Base-by-base conservation (phyloP, 1,140 invertebrate species). In the Eufriesea mexicana region DNA sequence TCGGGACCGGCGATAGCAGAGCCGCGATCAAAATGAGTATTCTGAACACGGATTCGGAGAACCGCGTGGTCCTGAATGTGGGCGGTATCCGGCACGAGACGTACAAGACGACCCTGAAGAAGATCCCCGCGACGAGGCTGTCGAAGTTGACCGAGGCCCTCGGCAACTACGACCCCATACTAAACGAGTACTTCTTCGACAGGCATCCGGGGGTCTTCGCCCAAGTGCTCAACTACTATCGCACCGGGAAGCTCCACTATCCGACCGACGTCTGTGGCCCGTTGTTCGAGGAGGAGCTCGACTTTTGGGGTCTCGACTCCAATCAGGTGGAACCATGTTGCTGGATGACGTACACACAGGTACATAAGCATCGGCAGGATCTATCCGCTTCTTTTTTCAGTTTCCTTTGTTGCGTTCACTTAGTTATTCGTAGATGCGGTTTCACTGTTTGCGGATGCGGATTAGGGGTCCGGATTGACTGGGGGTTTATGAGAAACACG, bases 281-380 rank as follows among this genome's bases (percentile, higher is more conserved):
- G 42, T 95, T 99, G 68, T 99, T 99, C 92, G 99, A 99, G 94
- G 98, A 99, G 92, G 99, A 99, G 93, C 95, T 99, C 68, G 98
- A 99, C 94, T 99, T 98, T 93, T 99, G 98, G 98, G 98, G 98
- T 8, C 95, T 99, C 74, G 98, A 99, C 92, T 97, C 98, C 64
- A 99, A 98, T 94, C 97, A 98, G 94, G 97, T 97, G 83, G 99
- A 99, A 93, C 99, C 99, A 0, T 99, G 99, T 94, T 99, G 99
- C 95, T 99, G 99, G 99, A 99, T 99, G 98, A 99, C 99, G 5
- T 99, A 99, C 93, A 99, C 98, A 16, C 98, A 98, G 96, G 98
- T 98, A 94, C 84, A 86, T 62, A 57, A 28, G 28, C 61, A 28
- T 62, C 61, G 7, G 5, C 20, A 42, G 42, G 35, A 20, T 74